Evolutionary conservation across 2,113 vertebrate species (phyloP).

Genomic region (Trematocara zebra): DNA sequence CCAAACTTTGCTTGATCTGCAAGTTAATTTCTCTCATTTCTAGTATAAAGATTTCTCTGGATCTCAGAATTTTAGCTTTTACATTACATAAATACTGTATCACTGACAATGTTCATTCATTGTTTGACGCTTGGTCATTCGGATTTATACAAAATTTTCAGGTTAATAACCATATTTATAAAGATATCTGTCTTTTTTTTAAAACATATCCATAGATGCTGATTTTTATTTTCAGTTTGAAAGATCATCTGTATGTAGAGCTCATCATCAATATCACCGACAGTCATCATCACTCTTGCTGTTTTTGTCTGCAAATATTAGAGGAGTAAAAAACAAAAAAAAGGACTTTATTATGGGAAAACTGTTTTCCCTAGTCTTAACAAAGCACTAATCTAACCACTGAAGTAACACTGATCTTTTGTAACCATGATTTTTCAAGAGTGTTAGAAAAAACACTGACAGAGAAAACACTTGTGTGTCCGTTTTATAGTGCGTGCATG

Average conservation of each 20-base stretch:
- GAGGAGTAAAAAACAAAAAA: not conserved
- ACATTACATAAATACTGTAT: not conserved
- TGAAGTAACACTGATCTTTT: not conserved
- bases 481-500: not conserved
- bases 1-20: not conserved
- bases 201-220: not conserved
- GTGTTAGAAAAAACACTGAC: not conserved
- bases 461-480: not conserved
- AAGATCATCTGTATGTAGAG: not conserved
- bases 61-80: not conserved
- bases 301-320: not conserved
- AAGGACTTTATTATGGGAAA: not conserved
- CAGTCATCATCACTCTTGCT: not conserved
- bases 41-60: not conserved
- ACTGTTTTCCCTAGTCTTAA: not conserved
- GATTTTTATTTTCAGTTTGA: not conserved
- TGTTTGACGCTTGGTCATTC: not conserved
- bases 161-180: not conserved
- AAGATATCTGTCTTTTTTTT: fast-evolving
- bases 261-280: not conserved
- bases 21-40: not conserved
- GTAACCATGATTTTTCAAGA: not conserved
- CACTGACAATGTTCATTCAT: not conserved
- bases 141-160: not conserved
- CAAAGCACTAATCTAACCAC: not conserved